phyloP scores from a whole-genome alignment of 2,797 vertebrate genomes.

The Sebastes wilsoni region DNA sequence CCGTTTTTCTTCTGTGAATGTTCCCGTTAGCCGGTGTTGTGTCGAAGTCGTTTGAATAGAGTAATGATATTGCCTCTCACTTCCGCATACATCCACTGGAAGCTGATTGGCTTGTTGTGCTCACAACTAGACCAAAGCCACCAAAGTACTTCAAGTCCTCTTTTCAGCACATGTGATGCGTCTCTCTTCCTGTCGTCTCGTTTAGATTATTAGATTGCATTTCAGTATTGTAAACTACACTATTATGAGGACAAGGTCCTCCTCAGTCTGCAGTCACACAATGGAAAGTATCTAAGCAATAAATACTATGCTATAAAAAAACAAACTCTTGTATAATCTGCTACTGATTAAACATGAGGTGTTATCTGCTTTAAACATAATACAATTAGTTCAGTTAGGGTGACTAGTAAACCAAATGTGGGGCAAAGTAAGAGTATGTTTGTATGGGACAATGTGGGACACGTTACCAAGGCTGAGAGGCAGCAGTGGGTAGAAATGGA shows the following conservation, averaged over 20 bases:
- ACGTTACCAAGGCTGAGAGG: no score
- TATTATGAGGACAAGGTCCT: not conserved
- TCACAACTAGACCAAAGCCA: not conserved
- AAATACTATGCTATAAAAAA: not conserved
- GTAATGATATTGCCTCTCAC: not conserved
- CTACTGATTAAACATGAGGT: not conserved
- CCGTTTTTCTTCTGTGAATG: not conserved
- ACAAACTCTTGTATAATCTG: not conserved
- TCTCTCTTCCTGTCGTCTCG: not conserved
- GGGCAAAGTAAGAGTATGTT: no score
- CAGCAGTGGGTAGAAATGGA: no score
- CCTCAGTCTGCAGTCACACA: not conserved
- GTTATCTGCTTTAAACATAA: no score
- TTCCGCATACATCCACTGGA: conserved; percentile 65
- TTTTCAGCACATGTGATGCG: not conserved
- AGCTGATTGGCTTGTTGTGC: conserved; percentile 32
- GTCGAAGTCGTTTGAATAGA: no score
- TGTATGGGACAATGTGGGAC: no score
- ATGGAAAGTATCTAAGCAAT: not conserved
- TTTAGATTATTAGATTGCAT: not conserved
- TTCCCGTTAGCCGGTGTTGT: conserved; percentile 5
- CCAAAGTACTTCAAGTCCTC: not conserved
- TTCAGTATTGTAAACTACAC: not conserved
- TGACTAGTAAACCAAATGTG: fast-evolving
- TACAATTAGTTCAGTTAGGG: no score